These are phyloP conservation scores for Frieseomelitta varia DNA, from an alignment of 1,140 invertebrate species.

Conservation along the genomic window DNA sequence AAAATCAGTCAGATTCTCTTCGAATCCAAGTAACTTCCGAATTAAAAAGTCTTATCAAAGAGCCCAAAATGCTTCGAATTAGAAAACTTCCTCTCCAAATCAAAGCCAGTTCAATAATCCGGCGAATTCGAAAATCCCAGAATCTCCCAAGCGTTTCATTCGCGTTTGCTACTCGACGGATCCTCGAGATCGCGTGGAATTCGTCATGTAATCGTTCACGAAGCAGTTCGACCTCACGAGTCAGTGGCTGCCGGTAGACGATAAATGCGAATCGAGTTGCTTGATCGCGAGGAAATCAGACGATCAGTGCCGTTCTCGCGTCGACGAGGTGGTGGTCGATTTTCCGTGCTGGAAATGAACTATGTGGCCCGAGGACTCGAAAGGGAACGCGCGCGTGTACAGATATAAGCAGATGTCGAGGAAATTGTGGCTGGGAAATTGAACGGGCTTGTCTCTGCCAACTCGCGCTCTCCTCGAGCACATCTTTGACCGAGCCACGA, in stretches of 20 bases:
- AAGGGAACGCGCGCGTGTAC: not conserved
- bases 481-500: constrained; percentile 22
- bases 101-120: no score
- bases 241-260: not conserved
- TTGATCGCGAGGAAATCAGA: constrained; percentile 19
- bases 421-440: constrained; percentile 44
- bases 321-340: constrained; percentile 23
- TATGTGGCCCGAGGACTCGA: not conserved
- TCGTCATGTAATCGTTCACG: not conserved
- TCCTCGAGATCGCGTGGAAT: not conserved
- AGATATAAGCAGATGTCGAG: constrained; percentile 14
- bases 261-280: constrained; percentile 16
- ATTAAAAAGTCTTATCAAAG: no score
- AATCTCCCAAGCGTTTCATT: not conserved
- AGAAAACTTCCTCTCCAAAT: no score
- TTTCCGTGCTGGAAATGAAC: constrained; percentile 28
- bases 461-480: constrained; percentile 6
- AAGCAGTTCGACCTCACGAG: not conserved
- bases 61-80: no score
- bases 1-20: no score
- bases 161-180: no score
- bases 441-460: constrained; percentile 10
- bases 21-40: not conserved
- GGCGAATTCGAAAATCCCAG: not conserved
- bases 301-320: not conserved